Conservation (phyloP, 2,113 vertebrate genomes). For the Solea solea region DNA sequence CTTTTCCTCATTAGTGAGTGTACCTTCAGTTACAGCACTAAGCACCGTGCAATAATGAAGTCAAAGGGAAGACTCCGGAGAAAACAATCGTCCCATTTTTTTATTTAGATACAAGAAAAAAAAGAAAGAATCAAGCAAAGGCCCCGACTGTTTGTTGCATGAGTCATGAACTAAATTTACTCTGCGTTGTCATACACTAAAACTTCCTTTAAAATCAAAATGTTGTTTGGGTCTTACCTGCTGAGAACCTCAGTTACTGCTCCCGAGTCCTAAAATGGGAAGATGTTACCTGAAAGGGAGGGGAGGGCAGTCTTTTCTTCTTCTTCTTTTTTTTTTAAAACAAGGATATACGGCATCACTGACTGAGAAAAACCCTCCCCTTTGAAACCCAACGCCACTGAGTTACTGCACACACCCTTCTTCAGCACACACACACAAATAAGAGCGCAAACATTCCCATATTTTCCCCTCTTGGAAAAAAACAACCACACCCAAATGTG, state of each 20-base stretch:
- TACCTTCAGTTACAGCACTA: conserved; percentile 50
- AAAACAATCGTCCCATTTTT: conserved; percentile 47
- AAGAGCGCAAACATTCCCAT: conserved; percentile 2
- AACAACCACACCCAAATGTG: conserved; percentile 38
- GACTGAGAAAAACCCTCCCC: conserved; percentile 38
- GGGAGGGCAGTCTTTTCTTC: neutral
- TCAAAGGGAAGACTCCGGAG: conserved; percentile 33
- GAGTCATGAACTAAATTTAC: conserved; percentile 11
- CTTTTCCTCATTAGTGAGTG: conserved; percentile 45
- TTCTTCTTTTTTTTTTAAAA: neutral
- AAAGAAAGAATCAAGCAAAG: conserved; percentile 46
- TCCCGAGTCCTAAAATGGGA: conserved; percentile 13
- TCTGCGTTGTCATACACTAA: neutral
- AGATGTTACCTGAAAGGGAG: conserved; percentile 40
- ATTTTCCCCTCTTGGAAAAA: conserved; percentile 7
- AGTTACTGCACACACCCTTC: neutral
- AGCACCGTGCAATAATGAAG: conserved; percentile 46
- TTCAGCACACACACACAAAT: neutral
- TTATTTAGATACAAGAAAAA: conserved; percentile 36
- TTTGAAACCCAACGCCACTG: conserved; percentile 5
- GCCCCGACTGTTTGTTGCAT: neutral
- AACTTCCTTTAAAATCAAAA: neutral
- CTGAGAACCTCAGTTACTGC: conserved; percentile 11
- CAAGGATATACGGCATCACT: neutral
- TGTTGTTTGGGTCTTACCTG: conserved; percentile 52